phyloP scores from a whole-genome alignment of 2,797 vertebrate species.

The Paguma larvata region DNA sequence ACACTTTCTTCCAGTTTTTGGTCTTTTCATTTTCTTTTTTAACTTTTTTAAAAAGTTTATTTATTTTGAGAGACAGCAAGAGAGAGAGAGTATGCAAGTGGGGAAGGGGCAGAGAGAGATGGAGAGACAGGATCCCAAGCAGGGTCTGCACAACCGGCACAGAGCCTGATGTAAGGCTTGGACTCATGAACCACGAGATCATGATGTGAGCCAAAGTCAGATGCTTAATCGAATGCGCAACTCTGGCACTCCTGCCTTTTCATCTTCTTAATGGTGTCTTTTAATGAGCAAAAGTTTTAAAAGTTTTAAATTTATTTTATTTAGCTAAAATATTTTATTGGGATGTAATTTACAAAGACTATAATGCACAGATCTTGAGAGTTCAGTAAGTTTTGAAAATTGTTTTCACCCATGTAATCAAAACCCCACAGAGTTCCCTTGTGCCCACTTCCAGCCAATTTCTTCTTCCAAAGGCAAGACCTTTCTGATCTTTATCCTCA shows the following conservation, averaged over 20 bases:
- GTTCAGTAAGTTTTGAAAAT: background rate
- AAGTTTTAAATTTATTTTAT: background rate
- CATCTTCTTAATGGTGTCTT: background rate
- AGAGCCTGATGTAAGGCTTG: no score
- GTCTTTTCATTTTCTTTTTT: background rate
- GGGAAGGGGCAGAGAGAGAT: no score
- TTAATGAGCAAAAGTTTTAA: background rate
- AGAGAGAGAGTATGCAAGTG: no score
- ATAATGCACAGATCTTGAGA: background rate
- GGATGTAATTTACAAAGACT: background rate
- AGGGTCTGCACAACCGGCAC: no score
- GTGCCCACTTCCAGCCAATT: background rate
- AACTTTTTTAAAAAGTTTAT: background rate
- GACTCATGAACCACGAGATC: no score
- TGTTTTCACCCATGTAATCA: background rate
- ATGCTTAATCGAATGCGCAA: no score
- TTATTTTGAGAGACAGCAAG: no score
- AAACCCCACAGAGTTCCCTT: background rate
- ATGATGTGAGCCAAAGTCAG: no score
- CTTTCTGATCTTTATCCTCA: background rate
- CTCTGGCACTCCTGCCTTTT: background rate
- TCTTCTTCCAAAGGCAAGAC: background rate
- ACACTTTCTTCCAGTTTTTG: background rate
- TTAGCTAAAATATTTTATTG: background rate
- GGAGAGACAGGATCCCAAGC: no score